Base-by-base conservation (phyloP, 2,888 invertebrate species). In the Glomeris marginata region DNA sequence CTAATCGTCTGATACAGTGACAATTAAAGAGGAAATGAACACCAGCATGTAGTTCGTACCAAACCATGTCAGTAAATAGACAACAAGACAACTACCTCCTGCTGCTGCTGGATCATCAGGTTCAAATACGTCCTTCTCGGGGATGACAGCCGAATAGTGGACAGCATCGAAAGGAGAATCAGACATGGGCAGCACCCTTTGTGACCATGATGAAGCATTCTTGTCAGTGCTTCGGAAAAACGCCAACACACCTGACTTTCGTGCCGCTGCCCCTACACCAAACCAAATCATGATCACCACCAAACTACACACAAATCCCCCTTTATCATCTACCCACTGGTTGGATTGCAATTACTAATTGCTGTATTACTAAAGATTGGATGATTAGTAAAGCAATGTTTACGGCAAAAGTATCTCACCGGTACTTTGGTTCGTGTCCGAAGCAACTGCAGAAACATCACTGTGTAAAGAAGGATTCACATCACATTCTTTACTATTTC, bases 161-260 rank as follows among this genome's bases (percentile, higher is more conserved):
- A 52, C 52, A 35, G 52, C 41, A 34, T 52, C 49, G 37, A 52
- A 52, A 36, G 36, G 40, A 11, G 34, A 28, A 28, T 28, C 28
- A 8, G 28, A 28, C 28, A 28, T 8, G 28, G 28, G 4, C 28
- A 28, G 3, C 28, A 8, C 28, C 28, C 8, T 28, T 28, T 28
- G 28, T 8, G 28, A 8, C 28, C 28, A 28, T 8, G n/a, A n/a
- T n/a, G 28, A 28, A 28, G 28, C 28, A 8, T 28, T 28, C 28
- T 8, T 28, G 8, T 28, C 28, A 3, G 28, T 28, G 28, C 49
- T 43, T 3, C 52, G 49, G 38, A 52, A 50, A 43, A 52, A 52
- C 4, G 52, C 44, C 13, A 52, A 34, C 50, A 52, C 41, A 3
- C 52, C 52, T n/a, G 48, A 8, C 36, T 48, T 52, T 21, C 44